phyloP scores from a whole-genome alignment of 2,888 invertebrate genomes.

The Urechis unicinctus region DNA sequence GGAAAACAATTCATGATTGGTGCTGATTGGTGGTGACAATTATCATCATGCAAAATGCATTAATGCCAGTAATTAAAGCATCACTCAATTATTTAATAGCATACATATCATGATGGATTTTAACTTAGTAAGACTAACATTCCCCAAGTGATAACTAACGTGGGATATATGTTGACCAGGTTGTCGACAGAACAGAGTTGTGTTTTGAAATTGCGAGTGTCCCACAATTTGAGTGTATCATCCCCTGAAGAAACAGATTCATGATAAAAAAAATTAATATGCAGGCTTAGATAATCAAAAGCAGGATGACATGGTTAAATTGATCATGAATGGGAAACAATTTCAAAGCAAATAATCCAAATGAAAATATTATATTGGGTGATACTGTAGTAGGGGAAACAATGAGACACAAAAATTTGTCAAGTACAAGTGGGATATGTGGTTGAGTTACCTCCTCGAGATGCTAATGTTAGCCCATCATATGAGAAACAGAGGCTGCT shows the following conservation, averaged over 20 bases:
- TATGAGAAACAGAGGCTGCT: slow-evolving; percentile 84
- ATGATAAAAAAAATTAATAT: not conserved
- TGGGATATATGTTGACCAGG: slow-evolving; percentile 72
- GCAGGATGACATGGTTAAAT: not conserved
- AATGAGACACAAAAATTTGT: not conserved
- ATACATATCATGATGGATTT: no score
- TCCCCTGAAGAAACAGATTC: slow-evolving; percentile 59
- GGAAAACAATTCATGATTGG: no score
- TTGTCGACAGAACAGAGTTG: slow-evolving; percentile 65
- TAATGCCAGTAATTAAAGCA: no score
- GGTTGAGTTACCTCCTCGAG: slow-evolving; percentile 64
- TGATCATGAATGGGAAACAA: not conserved
- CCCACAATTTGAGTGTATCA: slow-evolving; percentile 93
- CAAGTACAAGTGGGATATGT: not conserved
- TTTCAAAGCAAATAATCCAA: not conserved
- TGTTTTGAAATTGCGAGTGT: slow-evolving; percentile 73
- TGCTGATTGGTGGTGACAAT: no score
- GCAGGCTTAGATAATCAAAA: not conserved
- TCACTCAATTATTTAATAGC: no score
- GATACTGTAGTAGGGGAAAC: no score
- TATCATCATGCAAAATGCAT: no score
- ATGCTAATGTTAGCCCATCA: slow-evolving; percentile 69
- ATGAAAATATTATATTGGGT: not conserved
- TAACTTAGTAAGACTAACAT: not conserved
- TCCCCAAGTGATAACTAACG: slow-evolving; percentile 44